Evolutionary conservation across 2,113 vertebrate species (phyloP), one percentile per base, ranked within the genome.

Genomic region (Lathamus discolor): DNA sequence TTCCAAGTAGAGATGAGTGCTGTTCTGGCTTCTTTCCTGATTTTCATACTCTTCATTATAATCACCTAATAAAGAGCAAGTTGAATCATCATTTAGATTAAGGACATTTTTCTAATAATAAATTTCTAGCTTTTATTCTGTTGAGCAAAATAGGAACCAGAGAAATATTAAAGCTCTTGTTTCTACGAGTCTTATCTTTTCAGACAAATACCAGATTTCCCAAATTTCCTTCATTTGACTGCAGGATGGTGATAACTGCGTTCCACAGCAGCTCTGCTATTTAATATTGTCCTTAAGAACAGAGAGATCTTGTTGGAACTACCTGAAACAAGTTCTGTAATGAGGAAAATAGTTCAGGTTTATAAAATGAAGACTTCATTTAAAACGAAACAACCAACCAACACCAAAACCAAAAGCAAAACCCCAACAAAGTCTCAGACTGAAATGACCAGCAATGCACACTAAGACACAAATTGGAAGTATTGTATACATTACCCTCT

Each of bases 81-180:
- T 82, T 95, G 77, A 96, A 39, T 96, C 80, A 95, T 86, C 52
- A 80, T 83, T 95, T 92, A 73, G 66, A 88, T 86, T 92, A 94
- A 94, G 91, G 37, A 97, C 83, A 90, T 67, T 88, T 27, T 95
- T 96, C 70, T 93, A 95, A 97, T 96, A 96, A 94, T 82, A 96
- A 97, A 83, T 82, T 59, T 96, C 93, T 70, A 83, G 77, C 7
- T 14, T 88, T 91, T 93, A 87, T n/a, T 76, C 51, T 92, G 37
- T 44, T 82, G 44, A 95, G 72, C 28, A 87, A 93, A 95, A 79
- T 10, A 92, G 39, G 59, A 96, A 49, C 86, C 67, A 76, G 64
- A 94, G 44, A 93, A 92, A 79, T 91, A 78, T 83, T 19, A 22
- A 83, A 73, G 10, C 37, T 86, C 73, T 61, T 41, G 63, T 94